These are phyloP conservation scores for Riptortus pedestris DNA, from an alignment of 1,140 invertebrate genomes.

Conservation along the genomic window DNA sequence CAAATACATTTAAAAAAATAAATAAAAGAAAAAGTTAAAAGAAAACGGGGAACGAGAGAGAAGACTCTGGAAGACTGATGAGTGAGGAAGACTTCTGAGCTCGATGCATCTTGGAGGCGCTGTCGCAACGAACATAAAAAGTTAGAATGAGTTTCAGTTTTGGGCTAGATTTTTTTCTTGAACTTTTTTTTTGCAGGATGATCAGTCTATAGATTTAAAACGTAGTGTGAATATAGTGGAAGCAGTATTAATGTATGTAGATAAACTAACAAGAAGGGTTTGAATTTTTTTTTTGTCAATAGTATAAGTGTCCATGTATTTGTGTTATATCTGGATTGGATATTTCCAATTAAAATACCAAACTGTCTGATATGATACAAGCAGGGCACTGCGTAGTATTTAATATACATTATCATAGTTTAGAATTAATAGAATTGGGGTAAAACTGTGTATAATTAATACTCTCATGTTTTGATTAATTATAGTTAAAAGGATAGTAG, in stretches of 20 bases:
- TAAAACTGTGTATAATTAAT: not conserved
- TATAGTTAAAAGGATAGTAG: not conserved
- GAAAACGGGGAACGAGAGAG: not conserved
- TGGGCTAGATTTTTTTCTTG: slow-evolving; percentile 16
- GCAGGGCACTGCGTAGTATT: not conserved
- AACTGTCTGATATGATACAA: slow-evolving; percentile 3
- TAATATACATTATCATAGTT: not conserved
- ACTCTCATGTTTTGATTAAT: not conserved
- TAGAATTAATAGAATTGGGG: not conserved
- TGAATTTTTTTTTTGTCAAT: not conserved
- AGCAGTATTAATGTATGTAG: not conserved
- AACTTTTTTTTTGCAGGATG: slow-evolving; percentile 17
- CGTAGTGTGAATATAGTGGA: not conserved
- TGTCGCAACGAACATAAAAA: not conserved
- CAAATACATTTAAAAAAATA: not conserved
- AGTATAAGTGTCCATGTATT: slow-evolving; percentile 1
- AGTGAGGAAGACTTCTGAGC: no score
- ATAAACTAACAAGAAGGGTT: not conserved
- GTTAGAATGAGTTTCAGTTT: slow-evolving; percentile 23
- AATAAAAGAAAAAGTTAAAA: not conserved
- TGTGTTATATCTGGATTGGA: not conserved
- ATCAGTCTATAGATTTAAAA: not conserved
- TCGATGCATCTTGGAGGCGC: not conserved
- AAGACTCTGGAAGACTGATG: not conserved
- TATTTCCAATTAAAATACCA: not conserved